Conservation (phyloP, 2,113 vertebrate species). For the Oncorhynchus clarkii region DNA sequence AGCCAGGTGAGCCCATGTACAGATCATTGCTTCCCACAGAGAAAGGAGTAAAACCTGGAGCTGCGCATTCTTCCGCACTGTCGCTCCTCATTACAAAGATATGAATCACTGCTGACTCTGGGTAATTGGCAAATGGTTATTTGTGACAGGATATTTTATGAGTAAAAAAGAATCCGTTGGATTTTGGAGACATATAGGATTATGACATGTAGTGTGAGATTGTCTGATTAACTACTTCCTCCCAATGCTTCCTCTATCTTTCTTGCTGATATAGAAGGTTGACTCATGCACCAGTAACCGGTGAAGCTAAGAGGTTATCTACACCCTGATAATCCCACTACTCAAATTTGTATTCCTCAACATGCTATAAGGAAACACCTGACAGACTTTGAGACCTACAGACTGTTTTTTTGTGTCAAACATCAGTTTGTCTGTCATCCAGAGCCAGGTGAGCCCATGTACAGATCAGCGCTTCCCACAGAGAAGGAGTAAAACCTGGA, state of each 20-base stretch:
- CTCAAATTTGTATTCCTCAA: background rate
- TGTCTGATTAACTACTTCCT: conserved; percentile 54
- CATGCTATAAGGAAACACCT: conserved; percentile 20
- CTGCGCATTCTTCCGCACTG: conserved; percentile 55
- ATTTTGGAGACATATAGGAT: conserved; percentile 59
- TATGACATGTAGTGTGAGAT: conserved; percentile 58
- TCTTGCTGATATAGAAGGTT: conserved; percentile 51
- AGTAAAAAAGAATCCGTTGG: conserved; percentile 53
- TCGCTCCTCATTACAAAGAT: conserved; percentile 72
- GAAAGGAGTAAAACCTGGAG: conserved; percentile 56
- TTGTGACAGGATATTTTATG: conserved; percentile 64
- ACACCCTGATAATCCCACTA: conserved; percentile 35
- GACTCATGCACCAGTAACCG: conserved; percentile 38
- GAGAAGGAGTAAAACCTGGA: conserved; percentile 58
- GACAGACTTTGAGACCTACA: conserved; percentile 20
- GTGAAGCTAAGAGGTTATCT: conserved; percentile 51
- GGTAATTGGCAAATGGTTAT: conserved; percentile 73
- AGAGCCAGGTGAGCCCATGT: conserved; percentile 52
- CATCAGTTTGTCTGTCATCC: conserved; percentile 17
- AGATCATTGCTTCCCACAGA: conserved; percentile 59
- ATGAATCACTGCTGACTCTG: conserved; percentile 68
- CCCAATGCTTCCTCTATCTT: conserved; percentile 30
- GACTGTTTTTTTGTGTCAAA: conserved; percentile 11
- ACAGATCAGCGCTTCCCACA: conserved; percentile 61
- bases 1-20: conserved; percentile 58